A percentile compares a stretch with the other conserved stretches of the same genome.
Conservation (phyloP, 2,113 vertebrate species). For the Malurus elegans region DNA sequence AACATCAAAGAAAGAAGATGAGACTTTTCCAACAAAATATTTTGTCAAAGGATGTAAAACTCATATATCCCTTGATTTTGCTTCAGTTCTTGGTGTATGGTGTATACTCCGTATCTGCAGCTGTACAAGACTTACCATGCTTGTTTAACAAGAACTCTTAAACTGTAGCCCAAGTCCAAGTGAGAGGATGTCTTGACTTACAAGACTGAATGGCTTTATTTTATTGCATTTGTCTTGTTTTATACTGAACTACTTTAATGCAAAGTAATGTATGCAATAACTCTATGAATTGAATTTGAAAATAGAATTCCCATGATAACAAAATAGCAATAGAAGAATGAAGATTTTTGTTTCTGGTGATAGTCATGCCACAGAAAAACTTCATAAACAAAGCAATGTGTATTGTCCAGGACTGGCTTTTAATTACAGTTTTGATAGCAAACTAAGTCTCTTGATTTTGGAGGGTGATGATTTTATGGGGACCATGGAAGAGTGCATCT, state of each 20-base stretch:
- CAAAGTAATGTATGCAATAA: neutral
- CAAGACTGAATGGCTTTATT: neutral
- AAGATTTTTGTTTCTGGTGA: neutral
- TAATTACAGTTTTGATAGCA: neutral
- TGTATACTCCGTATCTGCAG: neutral
- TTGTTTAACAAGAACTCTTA: neutral
- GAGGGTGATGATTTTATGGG: neutral
- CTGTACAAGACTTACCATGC: neutral
- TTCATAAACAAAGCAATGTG: neutral
- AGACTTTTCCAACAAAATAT: neutral
- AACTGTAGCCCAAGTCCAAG: neutral
- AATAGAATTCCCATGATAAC: neutral
- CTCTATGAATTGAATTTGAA: neutral
- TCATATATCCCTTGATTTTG: neutral
- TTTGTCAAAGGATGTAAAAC: neutral
- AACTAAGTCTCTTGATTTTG: neutral
- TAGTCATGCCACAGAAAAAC: neutral
- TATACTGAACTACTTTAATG: slow-evolving; percentile 35
- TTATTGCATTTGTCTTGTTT: slow-evolving; percentile 46
- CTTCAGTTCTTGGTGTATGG: neutral
- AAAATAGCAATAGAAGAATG: neutral
- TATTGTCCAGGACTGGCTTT: slow-evolving; percentile 1
- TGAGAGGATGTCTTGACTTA: neutral
- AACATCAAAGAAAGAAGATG: neutral
- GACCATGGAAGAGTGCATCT: neutral